Conservation (phyloP, 2,797 vertebrate species). For the Protonibea diacanthus region DNA sequence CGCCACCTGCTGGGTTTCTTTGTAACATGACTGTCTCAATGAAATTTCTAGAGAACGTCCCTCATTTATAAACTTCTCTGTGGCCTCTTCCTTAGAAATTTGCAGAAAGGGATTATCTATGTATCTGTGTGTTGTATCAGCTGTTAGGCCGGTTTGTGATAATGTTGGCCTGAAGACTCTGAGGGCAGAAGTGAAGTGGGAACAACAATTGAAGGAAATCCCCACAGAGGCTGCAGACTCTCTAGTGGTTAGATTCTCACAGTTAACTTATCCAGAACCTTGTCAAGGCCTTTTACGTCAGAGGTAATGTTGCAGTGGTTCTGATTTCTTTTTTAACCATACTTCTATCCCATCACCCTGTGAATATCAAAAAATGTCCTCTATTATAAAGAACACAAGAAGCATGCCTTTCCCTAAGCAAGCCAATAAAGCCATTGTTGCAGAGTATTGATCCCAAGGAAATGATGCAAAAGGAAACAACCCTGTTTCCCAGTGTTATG, state of each 20-base stretch:
- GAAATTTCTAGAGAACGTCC: neutral
- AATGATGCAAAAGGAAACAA: conserved; percentile 96
- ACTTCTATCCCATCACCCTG: neutral
- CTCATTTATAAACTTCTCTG: neutral
- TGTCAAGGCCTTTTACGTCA: conserved; percentile 26
- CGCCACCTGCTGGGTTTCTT: conserved; percentile 67
- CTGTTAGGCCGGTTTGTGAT: conserved; percentile 20
- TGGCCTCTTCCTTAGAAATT: neutral
- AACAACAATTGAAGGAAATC: conserved; percentile 84
- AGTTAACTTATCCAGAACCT: conserved; percentile 47
- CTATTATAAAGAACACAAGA: neutral
- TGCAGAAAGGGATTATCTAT: neutral
- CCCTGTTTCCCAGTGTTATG: conserved; percentile 89
- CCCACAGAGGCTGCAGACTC: conserved; percentile 63
- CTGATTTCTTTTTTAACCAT: neutral
- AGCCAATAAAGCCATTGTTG: conserved; percentile 80
- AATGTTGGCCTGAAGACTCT: conserved; percentile 36
- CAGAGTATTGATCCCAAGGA: conserved; percentile 87
- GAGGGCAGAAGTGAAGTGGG: conserved; percentile 44
- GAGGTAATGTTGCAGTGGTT: neutral
- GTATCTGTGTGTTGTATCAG: neutral
- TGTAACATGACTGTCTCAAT: neutral
- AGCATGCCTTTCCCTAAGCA: conserved; percentile 7
- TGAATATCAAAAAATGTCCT: neutral
- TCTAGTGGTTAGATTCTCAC: conserved; percentile 26